Base-by-base conservation (phyloP, 2,797 vertebrate genomes). In the Premnoplex brunnescens region DNA sequence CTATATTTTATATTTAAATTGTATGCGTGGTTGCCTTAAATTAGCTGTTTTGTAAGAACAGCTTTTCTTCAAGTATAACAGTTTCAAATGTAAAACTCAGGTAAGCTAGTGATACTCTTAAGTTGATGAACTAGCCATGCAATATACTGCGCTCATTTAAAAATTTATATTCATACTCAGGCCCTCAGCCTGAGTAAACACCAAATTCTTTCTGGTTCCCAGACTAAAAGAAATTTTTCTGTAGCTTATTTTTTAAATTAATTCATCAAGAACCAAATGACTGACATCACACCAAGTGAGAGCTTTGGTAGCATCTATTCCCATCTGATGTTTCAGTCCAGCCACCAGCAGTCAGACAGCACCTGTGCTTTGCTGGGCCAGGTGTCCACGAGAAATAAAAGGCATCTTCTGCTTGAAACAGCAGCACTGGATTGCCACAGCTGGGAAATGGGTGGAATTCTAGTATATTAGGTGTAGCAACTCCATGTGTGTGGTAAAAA, bases 111-210 rank as follows among this genome's bases (percentile, higher is more conserved):
- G 66, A 69, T 83, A 39, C 48, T 78, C 80, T 48, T 52, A 84
- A 89, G 76, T 10, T 44, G 52, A 89, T 75, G 66, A 94, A 62
- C 85, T 36, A 73, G 58, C 66, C 55, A 66, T 73, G 75, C 75
- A 85, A 85, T 43, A 48, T 80, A 64, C 59, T 41, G 27, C 4
- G 8, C 62, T 91, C 64, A 74, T 87, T 89, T 89, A 69, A 93
- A 91, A 79, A 85, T 49, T 72, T 68, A 62, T 89, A 92, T 83
- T 92, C 85, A 55, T 75, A 48, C 55, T 86, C 82, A 80, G 82
- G 59, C 58, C 69, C 67, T 85, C 75, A 48, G 49, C 59, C 48
- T 94, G 76, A 76, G 59, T 85, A 92, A 94, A 95, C 63, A 93
- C n/a, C 27, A 67, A 88, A 91, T 72, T 74, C 55, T 69, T 91